These are phyloP conservation scores for Cyphomyrus plagiostoma DNA, from an alignment of 2,113 vertebrate species.

Conservation along the genomic window DNA sequence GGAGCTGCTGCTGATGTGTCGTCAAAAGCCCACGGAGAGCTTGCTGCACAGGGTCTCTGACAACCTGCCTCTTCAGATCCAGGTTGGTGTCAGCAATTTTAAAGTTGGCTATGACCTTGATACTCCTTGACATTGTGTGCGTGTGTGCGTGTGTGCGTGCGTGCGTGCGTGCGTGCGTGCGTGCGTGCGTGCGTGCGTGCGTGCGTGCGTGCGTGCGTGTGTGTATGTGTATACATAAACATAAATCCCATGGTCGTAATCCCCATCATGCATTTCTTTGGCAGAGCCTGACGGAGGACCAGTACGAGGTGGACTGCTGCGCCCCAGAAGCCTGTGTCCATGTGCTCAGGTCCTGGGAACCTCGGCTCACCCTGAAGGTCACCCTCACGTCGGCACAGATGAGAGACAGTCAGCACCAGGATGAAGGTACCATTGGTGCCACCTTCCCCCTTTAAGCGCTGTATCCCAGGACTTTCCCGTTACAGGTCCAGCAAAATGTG, in stretches of 20 bases:
- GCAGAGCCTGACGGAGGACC: slow-evolving; percentile 94
- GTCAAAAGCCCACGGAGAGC: slow-evolving; percentile 89
- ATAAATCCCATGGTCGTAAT: background rate
- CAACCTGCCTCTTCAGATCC: slow-evolving; percentile 88
- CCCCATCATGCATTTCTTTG: slow-evolving; percentile 40
- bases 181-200: too few relatives aligned
- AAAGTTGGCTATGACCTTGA: background rate
- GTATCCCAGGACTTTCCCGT: background rate
- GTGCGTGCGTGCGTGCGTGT: too few relatives aligned
- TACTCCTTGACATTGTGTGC: background rate
- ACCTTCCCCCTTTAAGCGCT: background rate
- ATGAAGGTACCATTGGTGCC: slow-evolving; percentile 63
- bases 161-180: too few relatives aligned
- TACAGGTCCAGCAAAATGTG: background rate
- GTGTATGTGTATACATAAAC: background rate
- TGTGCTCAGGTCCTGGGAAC: slow-evolving; percentile 79
- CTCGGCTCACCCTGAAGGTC: slow-evolving; percentile 87
- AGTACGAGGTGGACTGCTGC: slow-evolving; percentile 82
- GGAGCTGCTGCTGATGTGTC: slow-evolving; percentile 95
- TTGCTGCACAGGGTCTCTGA: slow-evolving; percentile 83
- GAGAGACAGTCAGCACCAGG: slow-evolving; percentile 74
- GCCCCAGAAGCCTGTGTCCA: slow-evolving; percentile 83
- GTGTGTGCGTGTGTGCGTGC: background rate
- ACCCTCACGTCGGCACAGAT: slow-evolving; percentile 88
- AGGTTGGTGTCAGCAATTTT: slow-evolving; percentile 59